phyloP scores from a whole-genome alignment of 2,888 invertebrate genomes.

The Drosophila birchii region DNA sequence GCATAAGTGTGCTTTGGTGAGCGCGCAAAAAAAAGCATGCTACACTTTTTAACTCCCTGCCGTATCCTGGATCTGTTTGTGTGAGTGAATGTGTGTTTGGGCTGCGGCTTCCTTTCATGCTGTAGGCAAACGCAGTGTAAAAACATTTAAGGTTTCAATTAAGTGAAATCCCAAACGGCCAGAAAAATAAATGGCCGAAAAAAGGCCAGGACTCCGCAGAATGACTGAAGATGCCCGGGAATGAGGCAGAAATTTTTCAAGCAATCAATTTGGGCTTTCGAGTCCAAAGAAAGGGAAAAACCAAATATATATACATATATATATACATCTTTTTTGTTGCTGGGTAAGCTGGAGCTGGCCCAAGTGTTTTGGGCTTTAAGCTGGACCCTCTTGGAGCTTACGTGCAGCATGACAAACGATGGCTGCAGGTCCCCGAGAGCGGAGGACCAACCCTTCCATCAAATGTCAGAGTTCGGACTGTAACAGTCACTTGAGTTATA shows the following conservation, averaged over 20 bases:
- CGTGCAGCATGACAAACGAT: conserved; percentile 72
- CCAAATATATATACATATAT: conserved; percentile 29
- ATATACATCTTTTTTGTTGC: background rate
- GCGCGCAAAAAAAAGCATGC: conserved; percentile 11
- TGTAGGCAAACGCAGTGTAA: conserved; percentile 57
- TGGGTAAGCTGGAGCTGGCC: conserved; percentile 5
- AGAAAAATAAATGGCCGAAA: conserved; percentile 41
- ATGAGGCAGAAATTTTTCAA: conserved; percentile 57
- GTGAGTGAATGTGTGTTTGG: conserved; percentile 9
- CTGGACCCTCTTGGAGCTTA: conserved; percentile 64
- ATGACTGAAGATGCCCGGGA: conserved; percentile 38
- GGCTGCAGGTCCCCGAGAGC: conserved; percentile 37
- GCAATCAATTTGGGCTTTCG: conserved; percentile 70
- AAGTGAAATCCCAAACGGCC: conserved; percentile 65
- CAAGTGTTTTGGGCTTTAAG: conserved; percentile 52
- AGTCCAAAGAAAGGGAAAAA: conserved; percentile 28
- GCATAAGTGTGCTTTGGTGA: conserved; percentile 12
- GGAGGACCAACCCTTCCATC: conserved; percentile 65
- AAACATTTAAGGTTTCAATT: conserved; percentile 80
- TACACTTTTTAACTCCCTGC: conserved; percentile 24
- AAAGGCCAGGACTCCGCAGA: conserved; percentile 41
- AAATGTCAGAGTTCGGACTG: conserved; percentile 75
- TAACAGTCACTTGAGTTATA: conserved; percentile 74
- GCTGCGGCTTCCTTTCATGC: conserved; percentile 45
- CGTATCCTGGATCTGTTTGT: background rate